A percentile compares a stretch with the other conserved stretches of the same genome.
Conservation (phyloP, 1,140 invertebrate species). For the Zaprionus gabonicus region DNA sequence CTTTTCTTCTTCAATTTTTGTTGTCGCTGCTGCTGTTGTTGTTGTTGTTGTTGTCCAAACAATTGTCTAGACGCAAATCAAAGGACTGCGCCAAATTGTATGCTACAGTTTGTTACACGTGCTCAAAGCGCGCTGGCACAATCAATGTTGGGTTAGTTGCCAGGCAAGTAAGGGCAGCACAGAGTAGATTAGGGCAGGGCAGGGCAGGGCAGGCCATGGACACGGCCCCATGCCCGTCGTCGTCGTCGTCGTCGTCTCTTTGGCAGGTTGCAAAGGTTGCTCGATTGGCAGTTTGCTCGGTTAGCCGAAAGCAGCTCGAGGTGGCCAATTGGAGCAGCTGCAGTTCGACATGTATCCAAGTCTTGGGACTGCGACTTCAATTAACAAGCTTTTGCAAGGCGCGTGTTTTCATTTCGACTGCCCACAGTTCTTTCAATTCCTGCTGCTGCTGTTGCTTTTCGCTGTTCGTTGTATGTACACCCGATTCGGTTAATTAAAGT, state of each 20-base stretch:
- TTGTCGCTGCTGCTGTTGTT: neutral
- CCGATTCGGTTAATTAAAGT: slow-evolving; percentile 57
- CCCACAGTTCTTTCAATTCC: neutral
- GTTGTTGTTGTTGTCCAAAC: slow-evolving; percentile 11
- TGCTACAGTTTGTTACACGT: slow-evolving; percentile 43
- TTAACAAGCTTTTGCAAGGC: slow-evolving; percentile 31
- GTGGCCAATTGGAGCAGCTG: neutral
- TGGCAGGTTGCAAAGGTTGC: slow-evolving; percentile 4
- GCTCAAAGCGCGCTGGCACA: slow-evolving; percentile 34
- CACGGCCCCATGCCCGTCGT: neutral
- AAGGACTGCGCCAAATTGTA: slow-evolving; percentile 62
- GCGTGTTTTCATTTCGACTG: slow-evolving; percentile 31
- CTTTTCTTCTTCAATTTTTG: neutral
- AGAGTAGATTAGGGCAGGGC: neutral
- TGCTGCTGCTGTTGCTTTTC: neutral
- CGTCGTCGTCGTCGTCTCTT: neutral
- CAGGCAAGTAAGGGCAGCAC: neutral
- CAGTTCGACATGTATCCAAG: slow-evolving; percentile 22
- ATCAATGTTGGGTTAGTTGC: slow-evolving; percentile 43
- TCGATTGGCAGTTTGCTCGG: slow-evolving; percentile 1
- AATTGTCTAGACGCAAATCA: slow-evolving; percentile 74
- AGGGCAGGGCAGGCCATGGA: neutral
- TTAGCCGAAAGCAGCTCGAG: slow-evolving; percentile 2
- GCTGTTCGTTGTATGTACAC: slow-evolving; percentile 38
- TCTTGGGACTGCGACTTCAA: slow-evolving; percentile 43